Percentiles rank a stretch among this genome's conserved stretches.
Conservation (phyloP, 2,113 vertebrate genomes). For the Platichthys stellatus region DNA sequence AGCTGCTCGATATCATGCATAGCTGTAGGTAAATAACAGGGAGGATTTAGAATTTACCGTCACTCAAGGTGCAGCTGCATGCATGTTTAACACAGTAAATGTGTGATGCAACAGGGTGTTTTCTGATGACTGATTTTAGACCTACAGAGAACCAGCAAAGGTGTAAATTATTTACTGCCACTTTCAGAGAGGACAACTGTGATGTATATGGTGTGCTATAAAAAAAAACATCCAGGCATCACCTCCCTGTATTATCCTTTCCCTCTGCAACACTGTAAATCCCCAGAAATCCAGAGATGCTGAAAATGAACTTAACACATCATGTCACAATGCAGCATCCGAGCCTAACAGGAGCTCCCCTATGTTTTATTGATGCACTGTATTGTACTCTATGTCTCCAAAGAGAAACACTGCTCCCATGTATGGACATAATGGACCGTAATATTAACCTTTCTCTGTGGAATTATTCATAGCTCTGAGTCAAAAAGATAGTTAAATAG, state of each 20-base stretch:
- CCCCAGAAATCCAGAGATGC: neutral
- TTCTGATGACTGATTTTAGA: conserved; percentile 14
- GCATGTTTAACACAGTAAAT: conserved; percentile 11
- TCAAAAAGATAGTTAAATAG: neutral
- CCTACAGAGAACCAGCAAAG: neutral
- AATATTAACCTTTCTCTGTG: neutral
- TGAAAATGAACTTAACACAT: neutral
- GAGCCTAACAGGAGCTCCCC: neutral
- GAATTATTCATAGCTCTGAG: conserved; percentile 25
- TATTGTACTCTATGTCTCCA: neutral
- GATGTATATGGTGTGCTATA: neutral
- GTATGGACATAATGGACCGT: neutral
- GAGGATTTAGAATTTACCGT: conserved; percentile 8
- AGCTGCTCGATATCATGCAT: conserved; percentile 21
- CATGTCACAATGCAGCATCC: neutral
- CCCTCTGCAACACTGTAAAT: neutral
- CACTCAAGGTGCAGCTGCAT: neutral
- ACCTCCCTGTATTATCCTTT: neutral
- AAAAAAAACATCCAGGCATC: neutral
- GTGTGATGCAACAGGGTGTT: neutral
- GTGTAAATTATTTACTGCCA: conserved; percentile 6
- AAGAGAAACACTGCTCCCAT: conserved; percentile 10
- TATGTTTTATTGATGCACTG: conserved; percentile 11
- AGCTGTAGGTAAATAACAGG: conserved; percentile 22
- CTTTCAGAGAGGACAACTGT: neutral